Conservation (phyloP, 2,888 invertebrate species). For the Julus scandinavius region DNA sequence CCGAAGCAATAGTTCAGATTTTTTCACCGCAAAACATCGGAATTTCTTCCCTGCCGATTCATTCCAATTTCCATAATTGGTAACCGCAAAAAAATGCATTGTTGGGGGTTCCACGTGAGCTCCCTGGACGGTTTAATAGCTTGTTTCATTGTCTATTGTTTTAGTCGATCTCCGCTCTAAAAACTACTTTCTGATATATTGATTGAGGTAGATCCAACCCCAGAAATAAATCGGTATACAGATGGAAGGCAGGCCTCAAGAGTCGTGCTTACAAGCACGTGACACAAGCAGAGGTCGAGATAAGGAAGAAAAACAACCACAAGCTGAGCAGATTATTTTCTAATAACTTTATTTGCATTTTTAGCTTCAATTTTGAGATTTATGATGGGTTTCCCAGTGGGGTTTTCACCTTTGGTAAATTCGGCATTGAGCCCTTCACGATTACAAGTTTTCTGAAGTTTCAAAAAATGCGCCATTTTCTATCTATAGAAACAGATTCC, state of each 20-base stretch:
- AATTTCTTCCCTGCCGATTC: conserved; percentile 28
- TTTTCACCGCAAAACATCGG: not conserved
- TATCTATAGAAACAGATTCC: no score
- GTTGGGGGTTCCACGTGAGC: conserved; percentile 36
- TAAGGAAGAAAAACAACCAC: not conserved
- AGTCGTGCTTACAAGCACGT: not conserved
- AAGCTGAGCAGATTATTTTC: not conserved
- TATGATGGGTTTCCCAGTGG: no score
- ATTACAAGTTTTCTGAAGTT: no score
- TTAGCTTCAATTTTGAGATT: not conserved
- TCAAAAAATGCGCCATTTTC: no score
- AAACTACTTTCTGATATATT: conserved; percentile 34
- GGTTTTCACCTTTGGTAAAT: no score
- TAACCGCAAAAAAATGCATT: conserved; percentile 29
- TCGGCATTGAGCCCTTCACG: no score
- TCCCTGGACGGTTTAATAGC: conserved; percentile 34
- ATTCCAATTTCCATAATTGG: conserved; percentile 29
- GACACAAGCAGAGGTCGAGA: not conserved
- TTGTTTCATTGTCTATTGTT: conserved; percentile 34
- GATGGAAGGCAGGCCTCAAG: not conserved
- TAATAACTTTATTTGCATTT: conserved; percentile 6
- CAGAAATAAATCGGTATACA: not conserved
- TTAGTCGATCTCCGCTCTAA: conserved; percentile 29
- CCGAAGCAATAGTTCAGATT: not conserved
- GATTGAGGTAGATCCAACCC: conserved; percentile 22